Conservation (phyloP, 2,113 vertebrate genomes). For the Callaeas wilsoni region DNA sequence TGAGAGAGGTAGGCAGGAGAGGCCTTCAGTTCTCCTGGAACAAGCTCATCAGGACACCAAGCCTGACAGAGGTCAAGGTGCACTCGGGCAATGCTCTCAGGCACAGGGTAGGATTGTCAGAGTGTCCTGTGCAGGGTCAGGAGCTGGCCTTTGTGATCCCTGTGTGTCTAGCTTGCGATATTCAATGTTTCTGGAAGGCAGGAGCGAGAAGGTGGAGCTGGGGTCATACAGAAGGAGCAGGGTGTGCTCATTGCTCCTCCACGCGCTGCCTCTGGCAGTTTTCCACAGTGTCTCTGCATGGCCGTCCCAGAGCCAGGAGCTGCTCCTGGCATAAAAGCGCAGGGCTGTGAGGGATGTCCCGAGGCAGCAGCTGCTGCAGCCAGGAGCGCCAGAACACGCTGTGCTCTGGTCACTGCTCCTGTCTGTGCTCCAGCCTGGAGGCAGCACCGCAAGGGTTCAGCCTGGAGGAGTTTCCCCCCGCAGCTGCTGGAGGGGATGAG, state of each 20-base stretch:
- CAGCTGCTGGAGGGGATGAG: background rate
- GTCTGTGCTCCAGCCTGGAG: background rate
- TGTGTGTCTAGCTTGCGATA: accelerated
- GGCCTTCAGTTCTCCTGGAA: accelerated
- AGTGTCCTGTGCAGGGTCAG: too few relatives aligned
- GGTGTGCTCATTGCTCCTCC: background rate
- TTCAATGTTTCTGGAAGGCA: background rate
- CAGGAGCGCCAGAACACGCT: background rate
- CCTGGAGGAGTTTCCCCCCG: background rate
- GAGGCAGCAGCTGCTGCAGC: background rate
- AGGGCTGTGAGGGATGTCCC: background rate
- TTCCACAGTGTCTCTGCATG: background rate
- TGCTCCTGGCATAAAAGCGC: background rate
- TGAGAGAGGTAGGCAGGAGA: too few relatives aligned
- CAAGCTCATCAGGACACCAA: background rate
- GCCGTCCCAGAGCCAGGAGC: background rate
- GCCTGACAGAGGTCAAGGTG: too few relatives aligned
- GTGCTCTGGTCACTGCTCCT: background rate
- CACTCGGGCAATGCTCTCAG: accelerated
- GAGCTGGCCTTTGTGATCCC: background rate
- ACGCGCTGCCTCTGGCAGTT: accelerated
- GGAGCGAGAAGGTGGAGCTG: background rate
- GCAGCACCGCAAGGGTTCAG: background rate
- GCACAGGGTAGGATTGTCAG: too few relatives aligned
- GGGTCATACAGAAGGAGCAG: background rate